Conservation (phyloP, 2,113 vertebrate species). For the Procapra przewalskii region DNA sequence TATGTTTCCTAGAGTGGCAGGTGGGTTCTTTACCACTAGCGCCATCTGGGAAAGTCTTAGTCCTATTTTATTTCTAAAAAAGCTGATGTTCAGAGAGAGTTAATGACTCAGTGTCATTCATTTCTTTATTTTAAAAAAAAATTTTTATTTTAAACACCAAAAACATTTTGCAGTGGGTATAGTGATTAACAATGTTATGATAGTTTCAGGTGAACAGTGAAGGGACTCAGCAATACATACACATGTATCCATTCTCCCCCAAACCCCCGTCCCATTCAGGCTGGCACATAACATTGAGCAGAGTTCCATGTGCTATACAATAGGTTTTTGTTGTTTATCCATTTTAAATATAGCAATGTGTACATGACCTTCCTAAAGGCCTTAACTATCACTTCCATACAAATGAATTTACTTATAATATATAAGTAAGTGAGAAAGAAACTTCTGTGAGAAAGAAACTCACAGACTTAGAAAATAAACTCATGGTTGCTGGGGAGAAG, state of each 20-base stretch:
- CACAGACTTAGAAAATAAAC: background rate
- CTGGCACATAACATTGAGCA: background rate
- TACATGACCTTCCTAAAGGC: background rate
- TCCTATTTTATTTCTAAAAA: background rate
- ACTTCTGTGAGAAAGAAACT: background rate
- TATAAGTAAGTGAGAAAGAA: background rate
- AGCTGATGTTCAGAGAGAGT: background rate
- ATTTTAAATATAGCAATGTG: background rate
- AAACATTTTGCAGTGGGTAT: background rate
- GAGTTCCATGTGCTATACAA: background rate
- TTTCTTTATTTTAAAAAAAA: background rate
- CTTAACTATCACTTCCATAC: background rate
- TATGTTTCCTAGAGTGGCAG: background rate
- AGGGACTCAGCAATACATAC: background rate
- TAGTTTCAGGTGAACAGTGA: background rate
- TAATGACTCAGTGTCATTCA: background rate
- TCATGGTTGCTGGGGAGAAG: background rate
- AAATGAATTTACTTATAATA: background rate
- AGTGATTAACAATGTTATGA: background rate
- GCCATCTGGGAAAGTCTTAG: background rate
- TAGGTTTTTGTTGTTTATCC: background rate
- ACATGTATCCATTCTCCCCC: background rate
- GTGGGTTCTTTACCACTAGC: background rate
- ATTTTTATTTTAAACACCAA: background rate
- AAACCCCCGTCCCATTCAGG: rapidly evolving